phyloP scores from a whole-genome alignment of 2,797 vertebrate species.

The Triplophysa bombifrons region DNA sequence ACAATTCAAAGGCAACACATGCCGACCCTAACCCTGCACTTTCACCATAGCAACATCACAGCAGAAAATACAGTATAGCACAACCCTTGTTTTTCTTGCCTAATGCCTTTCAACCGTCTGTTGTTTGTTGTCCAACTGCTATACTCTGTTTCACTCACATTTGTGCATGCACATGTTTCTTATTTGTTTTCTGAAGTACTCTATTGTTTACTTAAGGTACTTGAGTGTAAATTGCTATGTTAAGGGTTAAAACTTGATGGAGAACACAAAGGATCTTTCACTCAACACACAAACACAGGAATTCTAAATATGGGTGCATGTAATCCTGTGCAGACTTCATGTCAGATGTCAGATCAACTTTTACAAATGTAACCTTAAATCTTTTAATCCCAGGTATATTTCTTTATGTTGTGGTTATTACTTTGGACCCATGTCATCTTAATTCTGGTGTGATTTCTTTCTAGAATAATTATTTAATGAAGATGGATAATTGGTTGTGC shows the following conservation, averaged over 20 bases:
- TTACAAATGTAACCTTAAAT: background rate
- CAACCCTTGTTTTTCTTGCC: background rate
- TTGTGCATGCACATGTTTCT: slow-evolving; percentile 7
- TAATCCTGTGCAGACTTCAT: background rate
- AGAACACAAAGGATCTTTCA: slow-evolving; percentile 14
- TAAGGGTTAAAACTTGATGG: background rate
- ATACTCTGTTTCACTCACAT: background rate
- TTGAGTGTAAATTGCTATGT: background rate
- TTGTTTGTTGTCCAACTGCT: background rate
- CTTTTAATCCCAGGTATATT: background rate
- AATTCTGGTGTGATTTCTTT: background rate
- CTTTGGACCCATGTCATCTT: background rate
- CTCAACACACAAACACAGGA: slow-evolving; percentile 6
- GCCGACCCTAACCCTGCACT: slow-evolving; percentile 2
- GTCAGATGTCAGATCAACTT: background rate
- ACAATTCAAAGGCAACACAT: slow-evolving; percentile 17
- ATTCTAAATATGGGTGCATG: background rate
- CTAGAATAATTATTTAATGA: background rate
- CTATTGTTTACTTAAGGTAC: background rate
- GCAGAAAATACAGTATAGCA: background rate
- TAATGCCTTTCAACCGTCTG: slow-evolving; percentile 7
- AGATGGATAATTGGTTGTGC: background rate
- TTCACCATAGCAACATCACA: slow-evolving; percentile 34
- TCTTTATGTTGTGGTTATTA: background rate
- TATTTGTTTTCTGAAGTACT: background rate